Conservation (phyloP, 2,888 invertebrate species). For the Hyppa rectilinea region DNA sequence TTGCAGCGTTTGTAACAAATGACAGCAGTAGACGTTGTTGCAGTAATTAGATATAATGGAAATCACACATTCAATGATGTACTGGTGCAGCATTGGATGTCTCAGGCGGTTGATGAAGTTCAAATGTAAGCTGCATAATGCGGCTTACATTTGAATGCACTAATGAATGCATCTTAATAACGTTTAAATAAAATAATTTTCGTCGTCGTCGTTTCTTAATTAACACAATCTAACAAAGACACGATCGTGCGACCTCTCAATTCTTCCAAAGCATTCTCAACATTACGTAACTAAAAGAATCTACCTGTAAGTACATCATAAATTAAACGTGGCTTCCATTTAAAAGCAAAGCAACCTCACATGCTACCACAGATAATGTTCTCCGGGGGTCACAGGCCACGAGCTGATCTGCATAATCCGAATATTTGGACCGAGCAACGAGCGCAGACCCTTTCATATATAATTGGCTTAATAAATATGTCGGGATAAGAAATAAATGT, state of each 20-base stretch:
- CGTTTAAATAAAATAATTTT: too few relatives aligned
- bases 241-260: slow-evolving; percentile 18
- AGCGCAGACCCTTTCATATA: slow-evolving; percentile 36
- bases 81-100: not conserved
- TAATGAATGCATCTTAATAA: slow-evolving; percentile 11
- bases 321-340: slow-evolving; percentile 44
- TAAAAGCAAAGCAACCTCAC: slow-evolving; percentile 17
- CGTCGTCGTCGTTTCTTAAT: too few relatives aligned
- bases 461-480: slow-evolving; percentile 65
- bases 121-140: slow-evolving; percentile 17
- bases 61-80: not conserved
- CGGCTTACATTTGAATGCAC: too few relatives aligned
- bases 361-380: slow-evolving; percentile 31
- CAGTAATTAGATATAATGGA: not conserved
- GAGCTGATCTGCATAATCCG: slow-evolving; percentile 68
- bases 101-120: not conserved
- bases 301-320: slow-evolving; percentile 30
- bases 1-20: not conserved
- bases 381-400: slow-evolving; percentile 57
- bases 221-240: slow-evolving; percentile 37
- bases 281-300: slow-evolving; percentile 37
- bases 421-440: slow-evolving; percentile 55
- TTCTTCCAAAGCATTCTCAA: slow-evolving; percentile 5
- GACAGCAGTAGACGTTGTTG: not conserved
- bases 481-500: slow-evolving; percentile 50